Conservation (phyloP, 2,797 vertebrate species). For the Pempheris klunzingeri region DNA sequence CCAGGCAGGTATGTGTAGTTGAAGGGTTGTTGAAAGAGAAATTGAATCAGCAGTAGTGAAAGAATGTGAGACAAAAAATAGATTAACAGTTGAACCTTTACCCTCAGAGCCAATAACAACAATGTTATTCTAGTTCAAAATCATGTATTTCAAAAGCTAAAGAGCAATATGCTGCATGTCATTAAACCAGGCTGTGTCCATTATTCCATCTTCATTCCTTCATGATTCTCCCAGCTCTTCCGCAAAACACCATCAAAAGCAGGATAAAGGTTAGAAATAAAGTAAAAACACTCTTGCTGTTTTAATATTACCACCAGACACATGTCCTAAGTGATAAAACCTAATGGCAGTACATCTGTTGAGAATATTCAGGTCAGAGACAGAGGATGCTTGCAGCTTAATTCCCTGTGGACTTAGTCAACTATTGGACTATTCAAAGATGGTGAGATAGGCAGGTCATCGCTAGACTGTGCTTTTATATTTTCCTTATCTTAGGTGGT, state of each 20-base stretch:
- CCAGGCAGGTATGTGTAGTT: conserved; percentile 59
- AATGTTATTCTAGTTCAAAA: conserved; percentile 5
- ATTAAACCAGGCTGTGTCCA: background rate
- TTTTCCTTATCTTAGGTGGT: conserved; percentile 17
- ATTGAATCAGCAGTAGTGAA: conserved; percentile 47
- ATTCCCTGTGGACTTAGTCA: conserved; percentile 37
- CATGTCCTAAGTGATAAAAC: conserved; percentile 17
- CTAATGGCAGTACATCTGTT: conserved; percentile 24
- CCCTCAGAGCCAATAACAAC: conserved; percentile 24
- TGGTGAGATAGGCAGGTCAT: conserved; percentile 26
- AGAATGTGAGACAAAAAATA: conserved; percentile 55
- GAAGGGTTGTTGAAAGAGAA: conserved; percentile 67
- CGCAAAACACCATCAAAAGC: conserved; percentile 28
- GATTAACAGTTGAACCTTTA: background rate
- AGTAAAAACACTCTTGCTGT: conserved; percentile 6
- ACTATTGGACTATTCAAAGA: conserved; percentile 29
- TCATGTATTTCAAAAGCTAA: conserved; percentile 28
- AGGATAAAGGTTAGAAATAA: background rate
- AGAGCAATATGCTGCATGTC: background rate
- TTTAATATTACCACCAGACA: background rate
- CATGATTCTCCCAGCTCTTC: conserved; percentile 18
- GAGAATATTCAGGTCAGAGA: conserved; percentile 18
- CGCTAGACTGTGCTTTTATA: conserved; percentile 32
- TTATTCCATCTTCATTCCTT: conserved; percentile 32
- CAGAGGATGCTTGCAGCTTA: background rate